phyloP scores from a whole-genome alignment of 2,797 vertebrate genomes.

The Todus mexicanus region DNA sequence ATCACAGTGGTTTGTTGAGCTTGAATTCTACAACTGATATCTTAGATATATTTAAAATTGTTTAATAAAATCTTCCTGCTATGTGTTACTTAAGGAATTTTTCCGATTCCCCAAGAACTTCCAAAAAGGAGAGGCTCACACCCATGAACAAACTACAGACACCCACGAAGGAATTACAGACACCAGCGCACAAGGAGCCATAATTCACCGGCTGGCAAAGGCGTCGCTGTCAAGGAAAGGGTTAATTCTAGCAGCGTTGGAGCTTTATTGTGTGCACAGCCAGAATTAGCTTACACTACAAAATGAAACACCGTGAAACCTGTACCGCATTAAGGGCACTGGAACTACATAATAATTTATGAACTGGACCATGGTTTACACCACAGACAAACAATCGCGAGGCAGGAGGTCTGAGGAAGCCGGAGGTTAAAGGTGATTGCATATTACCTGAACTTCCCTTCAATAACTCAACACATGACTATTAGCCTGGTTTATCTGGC shows the following conservation, averaged over 20 bases:
- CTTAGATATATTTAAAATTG: too few relatives aligned
- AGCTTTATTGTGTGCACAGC: conserved; percentile 1
- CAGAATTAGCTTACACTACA: conserved; percentile 24
- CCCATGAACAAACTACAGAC: fast-evolving
- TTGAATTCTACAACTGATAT: too few relatives aligned
- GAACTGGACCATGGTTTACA: conserved; percentile 61
- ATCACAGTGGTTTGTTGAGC: too few relatives aligned
- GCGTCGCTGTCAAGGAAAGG: not conserved
- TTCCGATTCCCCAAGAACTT: not conserved
- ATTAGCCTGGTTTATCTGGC: conserved; percentile 66
- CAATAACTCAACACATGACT: conserved; percentile 70
- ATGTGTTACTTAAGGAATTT: not conserved
- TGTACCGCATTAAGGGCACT: conserved; percentile 37
- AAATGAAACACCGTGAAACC: conserved; percentile 54
- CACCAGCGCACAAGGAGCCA: fast-evolving
- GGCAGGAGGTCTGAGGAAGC: conserved; percentile 64
- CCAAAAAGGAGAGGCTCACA: not conserved
- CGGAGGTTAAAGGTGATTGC: conserved; percentile 59
- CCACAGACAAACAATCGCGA: conserved; percentile 46
- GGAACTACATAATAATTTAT: conserved; percentile 63
- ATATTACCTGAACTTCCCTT: conserved; percentile 61
- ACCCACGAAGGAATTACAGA: fast-evolving
- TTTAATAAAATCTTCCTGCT: not conserved
- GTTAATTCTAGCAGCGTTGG: not conserved
- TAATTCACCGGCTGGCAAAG: not conserved